A percentile compares a stretch with the other conserved stretches of the same genome.
These are phyloP conservation scores for Lepilemur ruficaudatus DNA, from an alignment of 2,797 vertebrate species.

Conservation along the genomic window DNA sequence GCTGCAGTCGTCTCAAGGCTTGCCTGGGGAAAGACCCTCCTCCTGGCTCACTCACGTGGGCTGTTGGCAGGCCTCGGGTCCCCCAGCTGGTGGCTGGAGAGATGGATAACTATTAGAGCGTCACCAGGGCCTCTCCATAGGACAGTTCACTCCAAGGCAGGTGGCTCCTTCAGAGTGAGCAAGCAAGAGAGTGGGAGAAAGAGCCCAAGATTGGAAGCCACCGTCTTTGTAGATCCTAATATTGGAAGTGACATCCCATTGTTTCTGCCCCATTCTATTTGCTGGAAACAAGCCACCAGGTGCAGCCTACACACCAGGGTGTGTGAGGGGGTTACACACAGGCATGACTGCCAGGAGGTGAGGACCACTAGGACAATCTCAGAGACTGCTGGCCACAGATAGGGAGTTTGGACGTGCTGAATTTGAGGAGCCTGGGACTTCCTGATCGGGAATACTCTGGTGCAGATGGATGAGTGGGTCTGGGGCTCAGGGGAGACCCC, in stretches of 20 bases:
- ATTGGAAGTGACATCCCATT: background rate
- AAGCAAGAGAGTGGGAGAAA: background rate
- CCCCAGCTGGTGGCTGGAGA: background rate
- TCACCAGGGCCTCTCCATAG: background rate
- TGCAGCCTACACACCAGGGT: background rate
- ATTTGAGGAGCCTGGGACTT: background rate
- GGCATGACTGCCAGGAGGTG: background rate
- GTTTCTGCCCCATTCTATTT: background rate
- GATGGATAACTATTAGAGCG: no score
- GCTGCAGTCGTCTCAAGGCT: background rate
- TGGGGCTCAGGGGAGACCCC: background rate
- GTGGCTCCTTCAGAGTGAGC: background rate
- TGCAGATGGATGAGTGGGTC: background rate
- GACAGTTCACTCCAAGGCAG: background rate
- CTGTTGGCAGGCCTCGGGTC: background rate
- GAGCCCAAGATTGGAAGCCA: background rate
- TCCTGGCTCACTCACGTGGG: background rate
- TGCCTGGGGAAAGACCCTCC: background rate
- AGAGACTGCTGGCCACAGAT: background rate
- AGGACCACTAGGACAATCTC: background rate
- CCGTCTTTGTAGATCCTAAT: background rate
- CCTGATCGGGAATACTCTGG: background rate
- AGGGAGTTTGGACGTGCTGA: background rate
- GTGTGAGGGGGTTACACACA: background rate
- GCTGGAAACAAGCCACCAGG: background rate